Percentiles rank a stretch among this genome's conserved stretches.
Evolutionary conservation across 2,113 vertebrate species (phyloP).

Genomic region (Channa argus): DNA sequence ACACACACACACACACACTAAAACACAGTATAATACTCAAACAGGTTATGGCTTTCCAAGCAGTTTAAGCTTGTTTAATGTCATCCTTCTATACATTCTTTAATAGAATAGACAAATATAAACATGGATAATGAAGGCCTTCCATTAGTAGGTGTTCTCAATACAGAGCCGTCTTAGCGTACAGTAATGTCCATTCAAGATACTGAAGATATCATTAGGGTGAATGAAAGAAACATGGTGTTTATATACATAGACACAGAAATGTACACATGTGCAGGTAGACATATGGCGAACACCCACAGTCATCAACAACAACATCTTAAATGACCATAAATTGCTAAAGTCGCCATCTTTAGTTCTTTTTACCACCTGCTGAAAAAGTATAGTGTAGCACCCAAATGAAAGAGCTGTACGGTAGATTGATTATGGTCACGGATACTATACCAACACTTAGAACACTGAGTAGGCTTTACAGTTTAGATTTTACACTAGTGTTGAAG

Average conservation of each 20-base stretch:
- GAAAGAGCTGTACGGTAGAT: slow-evolving; percentile 67
- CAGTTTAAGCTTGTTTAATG: slow-evolving; percentile 76
- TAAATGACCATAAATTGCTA: slow-evolving; percentile 63
- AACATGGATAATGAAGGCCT: slow-evolving; percentile 77
- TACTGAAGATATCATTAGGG: slow-evolving; percentile 67
- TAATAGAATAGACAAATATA: slow-evolving; percentile 77
- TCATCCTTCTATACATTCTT: slow-evolving; percentile 79
- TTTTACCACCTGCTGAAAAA: slow-evolving; percentile 47
- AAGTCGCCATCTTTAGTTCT: slow-evolving; percentile 40
- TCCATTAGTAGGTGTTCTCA: slow-evolving; percentile 51
- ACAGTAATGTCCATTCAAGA: slow-evolving; percentile 67
- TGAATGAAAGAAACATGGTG: slow-evolving; percentile 65
- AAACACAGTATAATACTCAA: slow-evolving; percentile 56
- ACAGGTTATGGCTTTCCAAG: slow-evolving; percentile 75
- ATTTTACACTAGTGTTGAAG: slow-evolving; percentile 77
- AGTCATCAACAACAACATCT: slow-evolving; percentile 71
- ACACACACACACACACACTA: slow-evolving; percentile 5
- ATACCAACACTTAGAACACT: slow-evolving; percentile 81
- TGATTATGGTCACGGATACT: slow-evolving; percentile 80
- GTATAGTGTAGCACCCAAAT: slow-evolving; percentile 65
- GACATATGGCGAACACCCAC: slow-evolving; percentile 62
- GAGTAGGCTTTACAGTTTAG: slow-evolving; percentile 78
- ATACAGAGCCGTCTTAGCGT: slow-evolving; percentile 52
- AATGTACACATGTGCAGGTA: slow-evolving; percentile 76
- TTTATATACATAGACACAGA: slow-evolving; percentile 76